These are phyloP conservation scores for Procapra przewalskii DNA, from an alignment of 2,113 vertebrate genomes.

Conservation along the genomic window DNA sequence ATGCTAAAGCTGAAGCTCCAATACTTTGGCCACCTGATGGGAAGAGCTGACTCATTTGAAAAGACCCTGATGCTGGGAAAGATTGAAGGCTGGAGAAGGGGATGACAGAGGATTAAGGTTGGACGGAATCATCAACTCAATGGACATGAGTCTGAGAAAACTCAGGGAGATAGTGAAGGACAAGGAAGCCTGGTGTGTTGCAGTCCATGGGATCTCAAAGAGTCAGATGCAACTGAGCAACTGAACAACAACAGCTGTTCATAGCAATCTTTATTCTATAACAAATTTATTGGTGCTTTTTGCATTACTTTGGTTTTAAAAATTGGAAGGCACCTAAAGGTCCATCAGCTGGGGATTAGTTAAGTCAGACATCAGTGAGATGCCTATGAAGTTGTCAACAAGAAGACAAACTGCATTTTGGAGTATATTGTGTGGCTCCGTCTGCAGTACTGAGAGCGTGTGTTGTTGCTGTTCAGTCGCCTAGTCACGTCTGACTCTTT, in stretches of 20 bases:
- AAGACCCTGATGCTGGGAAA: not conserved
- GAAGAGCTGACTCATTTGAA: not conserved
- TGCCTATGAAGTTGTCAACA: not conserved
- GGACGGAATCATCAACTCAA: not conserved
- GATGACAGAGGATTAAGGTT: not conserved
- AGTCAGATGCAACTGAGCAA: not conserved
- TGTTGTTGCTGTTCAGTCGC: rapidly evolving
- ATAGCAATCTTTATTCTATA: not conserved
- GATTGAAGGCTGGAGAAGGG: not conserved
- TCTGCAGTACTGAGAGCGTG: rapidly evolving
- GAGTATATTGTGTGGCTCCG: rapidly evolving
- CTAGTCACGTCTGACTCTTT: not conserved
- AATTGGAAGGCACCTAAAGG: not conserved
- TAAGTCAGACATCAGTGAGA: not conserved
- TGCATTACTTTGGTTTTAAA: not conserved
- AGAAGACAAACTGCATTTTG: not conserved
- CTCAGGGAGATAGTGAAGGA: not conserved
- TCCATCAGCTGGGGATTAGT: not conserved
- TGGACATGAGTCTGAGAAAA: not conserved
- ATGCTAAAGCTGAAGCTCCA: not conserved
- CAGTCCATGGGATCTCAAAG: not conserved
- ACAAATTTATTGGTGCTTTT: not conserved
- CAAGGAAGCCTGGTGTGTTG: not conserved
- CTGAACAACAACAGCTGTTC: not conserved
- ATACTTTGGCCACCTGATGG: not conserved